These are phyloP conservation scores for Lycophotia porphyrea DNA, from an alignment of 2,888 invertebrate species.

Conservation along the genomic window DNA sequence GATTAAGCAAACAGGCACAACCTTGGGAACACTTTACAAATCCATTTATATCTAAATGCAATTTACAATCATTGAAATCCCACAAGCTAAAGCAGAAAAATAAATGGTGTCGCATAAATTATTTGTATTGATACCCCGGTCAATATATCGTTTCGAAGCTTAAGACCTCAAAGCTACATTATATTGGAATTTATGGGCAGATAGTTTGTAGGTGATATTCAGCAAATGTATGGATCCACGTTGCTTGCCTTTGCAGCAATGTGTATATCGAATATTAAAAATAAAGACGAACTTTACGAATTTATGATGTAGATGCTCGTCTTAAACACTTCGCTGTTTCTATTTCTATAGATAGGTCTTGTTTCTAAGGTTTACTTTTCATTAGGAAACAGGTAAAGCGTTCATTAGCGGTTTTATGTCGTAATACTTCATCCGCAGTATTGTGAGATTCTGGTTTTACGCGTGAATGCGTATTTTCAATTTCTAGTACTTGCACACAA, in stretches of 20 bases:
- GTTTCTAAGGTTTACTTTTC: not conserved
- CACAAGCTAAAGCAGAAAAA: constrained; percentile 65
- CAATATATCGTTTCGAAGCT: constrained; percentile 52
- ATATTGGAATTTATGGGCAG: constrained; percentile 57
- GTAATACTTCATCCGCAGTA: constrained; percentile 56
- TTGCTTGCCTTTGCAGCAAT: constrained; percentile 20
- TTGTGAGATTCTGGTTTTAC: constrained; percentile 55
- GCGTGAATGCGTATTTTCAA: constrained; percentile 47
- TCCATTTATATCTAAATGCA: constrained; percentile 75
- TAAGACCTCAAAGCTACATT: constrained; percentile 59
- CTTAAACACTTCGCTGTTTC: not conserved
- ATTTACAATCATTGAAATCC: constrained; percentile 75
- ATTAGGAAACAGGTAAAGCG: constrained; percentile 21
- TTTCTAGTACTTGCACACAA: constrained; percentile 46
- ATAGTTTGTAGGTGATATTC: constrained; percentile 49
- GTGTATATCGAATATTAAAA: constrained; percentile 1
- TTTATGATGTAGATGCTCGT: not conserved
- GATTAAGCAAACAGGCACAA: constrained; percentile 62
- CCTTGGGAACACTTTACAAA: constrained; percentile 68
- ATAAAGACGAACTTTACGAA: not conserved
- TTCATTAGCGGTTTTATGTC: constrained; percentile 38
- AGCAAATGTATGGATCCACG: constrained; percentile 38
- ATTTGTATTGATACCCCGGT: constrained; percentile 49
- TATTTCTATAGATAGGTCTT: not conserved
- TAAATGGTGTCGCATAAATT: constrained; percentile 60